Evolutionary conservation across 2,888 invertebrate species (phyloP).

Genomic region (Diadegma fenestrale): DNA sequence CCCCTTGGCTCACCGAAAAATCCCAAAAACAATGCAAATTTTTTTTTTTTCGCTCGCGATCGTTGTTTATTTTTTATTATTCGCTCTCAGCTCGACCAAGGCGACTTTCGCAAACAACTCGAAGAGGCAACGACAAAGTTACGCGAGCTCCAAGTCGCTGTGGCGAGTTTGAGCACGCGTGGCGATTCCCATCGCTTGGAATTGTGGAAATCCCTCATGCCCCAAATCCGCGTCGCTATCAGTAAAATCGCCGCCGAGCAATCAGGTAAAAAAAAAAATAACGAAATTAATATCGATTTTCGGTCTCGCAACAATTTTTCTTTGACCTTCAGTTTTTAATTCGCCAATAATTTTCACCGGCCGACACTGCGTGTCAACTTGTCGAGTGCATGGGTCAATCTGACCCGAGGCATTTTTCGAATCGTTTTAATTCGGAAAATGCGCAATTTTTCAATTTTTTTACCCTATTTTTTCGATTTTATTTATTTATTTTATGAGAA

Average conservation of each 20-base stretch:
- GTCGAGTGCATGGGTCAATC: too few species aligned
- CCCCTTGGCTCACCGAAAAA: not conserved
- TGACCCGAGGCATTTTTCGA: too few species aligned
- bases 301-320: too few species aligned
- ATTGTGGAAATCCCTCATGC: slow-evolving; percentile 78
- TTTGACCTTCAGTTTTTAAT: too few species aligned
- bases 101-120: slow-evolving; percentile 87
- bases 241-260: slow-evolving; percentile 67
- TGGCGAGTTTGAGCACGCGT: slow-evolving; percentile 75
- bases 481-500: too few species aligned
- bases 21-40: not conserved
- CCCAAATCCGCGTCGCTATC: slow-evolving; percentile 78
- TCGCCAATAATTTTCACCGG: too few species aligned
- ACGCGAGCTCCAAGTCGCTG: slow-evolving; percentile 84
- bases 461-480: too few species aligned
- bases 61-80: not conserved
- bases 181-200: slow-evolving; percentile 79
- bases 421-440: too few species aligned
- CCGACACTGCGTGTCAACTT: too few species aligned
- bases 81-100: slow-evolving; percentile 84
- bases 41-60: not conserved
- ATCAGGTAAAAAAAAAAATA: slow-evolving; percentile 38
- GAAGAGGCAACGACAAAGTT: slow-evolving; percentile 88
- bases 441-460: too few species aligned
- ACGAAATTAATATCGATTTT: too few species aligned